Base-by-base conservation (phyloP, 2,888 invertebrate species). In the Bombyx huttoni region DNA sequence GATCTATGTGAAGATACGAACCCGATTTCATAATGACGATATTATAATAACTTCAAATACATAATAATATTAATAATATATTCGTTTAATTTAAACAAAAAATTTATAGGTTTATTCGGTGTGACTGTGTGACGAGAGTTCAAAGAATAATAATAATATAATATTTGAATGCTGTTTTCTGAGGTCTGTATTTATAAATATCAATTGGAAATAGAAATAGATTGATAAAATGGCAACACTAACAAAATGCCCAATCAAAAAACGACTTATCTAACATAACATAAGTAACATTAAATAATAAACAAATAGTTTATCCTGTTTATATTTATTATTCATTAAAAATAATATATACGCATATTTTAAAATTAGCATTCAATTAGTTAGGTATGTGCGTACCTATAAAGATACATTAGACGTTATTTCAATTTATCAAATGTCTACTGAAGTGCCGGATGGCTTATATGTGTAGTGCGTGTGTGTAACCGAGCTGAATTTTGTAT, bases 41-140 rank as follows among this genome's bases (percentile, higher is more conserved):
- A 74, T 74, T 76, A 69, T 64, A 65, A 64, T 64, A 65, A 60
- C 45, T 55, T 57, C 57, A 60, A 5, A 24, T 24, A 24, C 62
- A 60, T 56, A 58, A 56, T 59, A 60, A 60, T 63, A 62, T 10
- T 12, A 10, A 40, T 35, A 35, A 9, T 59, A 61, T 24, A 24
- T 24, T 24, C 24, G 1, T 24, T 24, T 24, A 24, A 24, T 62
- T 59, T 59, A 57, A 58, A 58, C 12, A 46, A 51, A 47, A 34
- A 50, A 60, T 57, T 56, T 56, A 51, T 54, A 56, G 54, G 54
- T 54, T 57, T 56, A 55, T 55, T 57, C 53, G 54, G 51, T 48
- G 48, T 47, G 34, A 13, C 1, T 53, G 57, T 56, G 49, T 52
- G 55, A 49, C 47, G 53, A 47, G 51, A 52, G 61, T 60, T 61